These are phyloP conservation scores for Diaphora mendica DNA, from an alignment of 2,888 invertebrate species.

Conservation along the genomic window DNA sequence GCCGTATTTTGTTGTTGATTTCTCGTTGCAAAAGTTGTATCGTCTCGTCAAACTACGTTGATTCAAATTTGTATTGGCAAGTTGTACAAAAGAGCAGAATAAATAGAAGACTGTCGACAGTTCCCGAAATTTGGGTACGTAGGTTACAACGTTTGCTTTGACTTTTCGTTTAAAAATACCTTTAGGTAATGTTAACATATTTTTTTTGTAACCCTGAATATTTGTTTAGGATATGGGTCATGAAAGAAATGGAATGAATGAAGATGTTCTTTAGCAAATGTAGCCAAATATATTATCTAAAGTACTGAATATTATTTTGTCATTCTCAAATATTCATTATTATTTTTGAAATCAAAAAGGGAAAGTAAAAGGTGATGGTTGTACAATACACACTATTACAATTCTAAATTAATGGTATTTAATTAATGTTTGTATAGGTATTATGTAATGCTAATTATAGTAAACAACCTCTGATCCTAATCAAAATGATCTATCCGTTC, in stretches of 20 bases:
- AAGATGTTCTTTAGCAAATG: neutral
- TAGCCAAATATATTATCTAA: neutral
- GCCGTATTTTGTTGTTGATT: slow-evolving; percentile 55
- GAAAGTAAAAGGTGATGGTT: too few species aligned
- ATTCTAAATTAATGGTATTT: too few species aligned
- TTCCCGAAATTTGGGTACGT: slow-evolving; percentile 30
- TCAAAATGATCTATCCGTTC: too few species aligned
- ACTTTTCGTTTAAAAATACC: slow-evolving; percentile 30
- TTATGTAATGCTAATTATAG: too few species aligned
- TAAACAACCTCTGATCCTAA: too few species aligned
- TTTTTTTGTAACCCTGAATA: slow-evolving; percentile 5
- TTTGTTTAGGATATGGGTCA: slow-evolving; percentile 7
- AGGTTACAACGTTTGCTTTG: slow-evolving; percentile 18
- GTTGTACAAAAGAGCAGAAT: slow-evolving; percentile 33
- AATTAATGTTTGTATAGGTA: too few species aligned
- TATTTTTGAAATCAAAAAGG: too few species aligned
- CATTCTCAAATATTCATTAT: neutral
- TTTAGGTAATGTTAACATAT: slow-evolving; percentile 1
- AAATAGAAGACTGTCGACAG: slow-evolving; percentile 22
- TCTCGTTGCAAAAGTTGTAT: slow-evolving; percentile 56
- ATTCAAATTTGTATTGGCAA: slow-evolving; percentile 48
- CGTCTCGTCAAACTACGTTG: slow-evolving; percentile 36
- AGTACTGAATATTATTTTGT: neutral
- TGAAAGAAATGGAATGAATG: neutral
- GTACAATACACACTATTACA: too few species aligned